Base-by-base conservation (phyloP, 2,113 vertebrate genomes). In the Chaetura pelagica region DNA sequence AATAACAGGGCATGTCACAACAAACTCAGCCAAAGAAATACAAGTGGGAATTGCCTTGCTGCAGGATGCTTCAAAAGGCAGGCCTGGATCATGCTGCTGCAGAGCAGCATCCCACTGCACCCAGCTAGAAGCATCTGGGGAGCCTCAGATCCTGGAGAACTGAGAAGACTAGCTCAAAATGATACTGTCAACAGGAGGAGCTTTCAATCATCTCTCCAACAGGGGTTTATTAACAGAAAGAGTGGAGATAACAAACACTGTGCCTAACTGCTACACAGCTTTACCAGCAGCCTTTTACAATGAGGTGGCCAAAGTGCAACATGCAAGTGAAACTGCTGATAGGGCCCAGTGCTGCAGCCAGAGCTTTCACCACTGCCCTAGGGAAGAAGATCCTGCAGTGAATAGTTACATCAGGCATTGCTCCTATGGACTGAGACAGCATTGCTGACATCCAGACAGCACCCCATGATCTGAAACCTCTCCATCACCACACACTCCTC, bases 1-100 rank as follows among this genome's bases (percentile, higher is more conserved):
- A 95, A 83, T 84, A 96, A 96, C 80, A 92, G 92, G 93, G 91
- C 91, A 95, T 82, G 84, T 96, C 88, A 57, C 77, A 96, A 92
- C 94, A 92, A 85, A 91, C 80, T 48, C 77, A 49, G 74, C 77
- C 93, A 95, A 80, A 57, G 52, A 86, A 89, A 87, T 8, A 87
- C 86, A 91, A 78, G 92, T 79, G 81, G 75, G 92, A 89, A 80
- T 93, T 95, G 74, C 96, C 62, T 67, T 82, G 91, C 86, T 92
- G 74, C 30, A 82, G 54, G 77, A 86, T 40, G 48, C 71, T 93
- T 91, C 75, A 90, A 77, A 94, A 86, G 58, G 75, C 21, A 2
- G 68, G 27, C 40, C 67, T 95, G 84, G 77, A 67, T 87, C 51
- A 21, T 9, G 30, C 49, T 59, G 77, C 58, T 69, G 76, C 44